Base-by-base conservation (phyloP, 2,797 vertebrate species). In the Danio kyathit region DNA sequence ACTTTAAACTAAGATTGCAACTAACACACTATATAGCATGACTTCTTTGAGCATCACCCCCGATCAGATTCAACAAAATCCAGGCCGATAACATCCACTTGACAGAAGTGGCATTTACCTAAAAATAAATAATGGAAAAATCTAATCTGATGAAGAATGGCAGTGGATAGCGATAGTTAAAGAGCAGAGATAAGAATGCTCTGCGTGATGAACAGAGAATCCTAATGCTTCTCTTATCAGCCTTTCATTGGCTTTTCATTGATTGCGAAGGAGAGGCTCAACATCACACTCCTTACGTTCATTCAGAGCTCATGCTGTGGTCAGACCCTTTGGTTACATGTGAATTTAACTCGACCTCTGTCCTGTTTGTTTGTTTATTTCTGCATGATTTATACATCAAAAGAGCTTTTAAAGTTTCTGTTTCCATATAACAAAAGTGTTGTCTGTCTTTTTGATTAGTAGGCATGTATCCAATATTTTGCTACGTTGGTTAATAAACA, bases 211-310 rank as follows among this genome's bases (percentile, higher is more conserved):
- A 80, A 41, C 60, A 65, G 70, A 21, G 64, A 57, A 67, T 66
- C 61, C 14, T 12, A 79, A 79, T 79, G 46, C 71, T 38, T 60
- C 54, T 21, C 67, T 74, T 79, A 59, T 69, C 67, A 79, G 79
- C 40, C 56, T 60, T 74, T 79, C 21, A 66, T 49, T 77, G 67
- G 51, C 0, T 2, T 16, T 44, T 66, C 57, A 57, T 29, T 52
- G 49, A 12, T 54, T 59, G 29, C 48, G 51, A 60, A 44, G 16
- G 52, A n/a, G 44, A 19, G 14, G 4, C 51, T 80, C 16, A 71
- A 17, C 9, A 57, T 74, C 70, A 80, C 70, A 74, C 60, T 52
- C 70, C 60, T 63, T 43, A 40, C 21, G 14, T 40, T 6, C 41
- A 38, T 19, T 29, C 21, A 29, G 19, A 43, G 60, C 29, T 41